phyloP scores from a whole-genome alignment of 2,113 vertebrate genomes.

The Delphinus delphis region DNA sequence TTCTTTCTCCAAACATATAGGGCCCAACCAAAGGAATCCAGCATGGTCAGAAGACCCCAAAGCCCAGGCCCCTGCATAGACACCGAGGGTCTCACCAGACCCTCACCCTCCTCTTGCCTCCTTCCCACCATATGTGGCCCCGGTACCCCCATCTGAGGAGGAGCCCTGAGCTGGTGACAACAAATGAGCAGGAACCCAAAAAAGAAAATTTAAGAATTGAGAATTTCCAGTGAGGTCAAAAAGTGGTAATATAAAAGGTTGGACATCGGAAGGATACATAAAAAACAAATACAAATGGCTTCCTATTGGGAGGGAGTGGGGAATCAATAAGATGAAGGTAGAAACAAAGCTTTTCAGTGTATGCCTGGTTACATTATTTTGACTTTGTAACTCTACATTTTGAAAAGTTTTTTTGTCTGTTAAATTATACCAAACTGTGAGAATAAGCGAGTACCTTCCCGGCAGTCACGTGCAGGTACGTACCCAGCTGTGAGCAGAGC shows the following conservation, averaged over 20 bases:
- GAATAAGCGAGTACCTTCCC: neutral
- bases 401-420: neutral
- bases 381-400: neutral
- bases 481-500: neutral
- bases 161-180: neutral
- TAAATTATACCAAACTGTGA: neutral
- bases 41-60: neutral
- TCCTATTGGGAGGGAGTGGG: neutral
- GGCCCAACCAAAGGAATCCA: neutral
- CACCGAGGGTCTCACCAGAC: neutral
- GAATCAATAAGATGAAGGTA: neutral
- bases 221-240: neutral
- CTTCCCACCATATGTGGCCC: neutral
- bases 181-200: neutral
- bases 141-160: neutral
- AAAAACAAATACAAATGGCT: neutral
- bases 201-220: neutral
- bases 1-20: neutral
- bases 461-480: neutral
- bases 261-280: neutral
- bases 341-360: neutral
- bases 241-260: neutral
- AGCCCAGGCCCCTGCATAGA: neutral
- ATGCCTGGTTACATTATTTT: neutral
- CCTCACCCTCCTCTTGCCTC: neutral